Evolutionary conservation across 2,113 vertebrate species (phyloP), one percentile per base, ranked within the genome.

Genomic region (Mus musculus): DNA sequence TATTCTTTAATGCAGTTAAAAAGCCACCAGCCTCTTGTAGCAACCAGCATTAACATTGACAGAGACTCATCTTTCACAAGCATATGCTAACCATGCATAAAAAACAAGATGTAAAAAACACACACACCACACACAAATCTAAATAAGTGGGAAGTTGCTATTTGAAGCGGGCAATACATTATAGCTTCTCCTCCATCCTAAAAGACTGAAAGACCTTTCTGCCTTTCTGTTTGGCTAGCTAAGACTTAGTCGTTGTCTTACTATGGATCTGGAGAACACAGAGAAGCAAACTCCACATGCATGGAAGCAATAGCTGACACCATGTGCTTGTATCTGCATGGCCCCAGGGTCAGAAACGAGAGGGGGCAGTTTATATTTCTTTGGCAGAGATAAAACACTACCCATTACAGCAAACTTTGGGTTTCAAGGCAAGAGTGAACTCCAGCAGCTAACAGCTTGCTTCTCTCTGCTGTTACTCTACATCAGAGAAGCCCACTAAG

Each of bases 361-460:
- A 65, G 78, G 80, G 91, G 90, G 90, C 20, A 97, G 81, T 97
- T 96, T 94, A 30, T 96, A 95, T 97, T 98, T 98, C 97, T 95
- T 95, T 97, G 96, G 95, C 97, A 98, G 80, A 97, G 89, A 96
- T 72, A 97, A 97, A 78, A 97, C 90, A 93, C 77, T 95, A 96
- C 92, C 92, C 71, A 95, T 72, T 28, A 80, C 0, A 30, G 28
- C 96, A 91, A 97, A 98, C 91, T 94, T 61, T 49, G 88, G 77
- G 97, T 98, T 98, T 98, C 95, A 98, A 97, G 97, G 94, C 98
- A 98, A 98, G 98, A 93, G 97, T 96, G 96, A 97, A 97, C 94
- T 98, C 97, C 97, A 98, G 97, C 97, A 98, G 96, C 97, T 93
- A 98, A 96, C 98, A 98, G 98, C 98, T 97, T 98, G 97, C 98